A percentile compares a stretch with the other conserved stretches of the same genome.
These are phyloP conservation scores for Myanophis thanlyinensis DNA, from an alignment of 2,113 vertebrate genomes.

Conservation along the genomic window DNA sequence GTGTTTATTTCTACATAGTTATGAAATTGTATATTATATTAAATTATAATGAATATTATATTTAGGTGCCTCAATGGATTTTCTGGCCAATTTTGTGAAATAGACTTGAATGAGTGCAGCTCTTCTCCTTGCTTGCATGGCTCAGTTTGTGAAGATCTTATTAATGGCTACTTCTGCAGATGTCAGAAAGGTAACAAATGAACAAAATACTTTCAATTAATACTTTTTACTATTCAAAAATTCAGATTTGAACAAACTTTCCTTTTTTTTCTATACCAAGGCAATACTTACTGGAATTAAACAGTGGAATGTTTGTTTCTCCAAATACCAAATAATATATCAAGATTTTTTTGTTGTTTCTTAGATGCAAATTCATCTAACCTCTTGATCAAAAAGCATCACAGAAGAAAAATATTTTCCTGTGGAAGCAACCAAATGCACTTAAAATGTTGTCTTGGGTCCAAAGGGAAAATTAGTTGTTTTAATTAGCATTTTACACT, in stretches of 20 bases:
- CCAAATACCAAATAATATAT: neutral
- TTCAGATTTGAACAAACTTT: neutral
- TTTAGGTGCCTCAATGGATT: slow-evolving; percentile 66
- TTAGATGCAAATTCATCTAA: neutral
- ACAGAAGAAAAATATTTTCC: neutral
- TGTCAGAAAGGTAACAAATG: slow-evolving; percentile 72
- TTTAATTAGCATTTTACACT: slow-evolving; percentile 14
- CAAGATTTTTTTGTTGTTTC: neutral
- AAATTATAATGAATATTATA: slow-evolving; percentile 27
- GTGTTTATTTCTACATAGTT: neutral
- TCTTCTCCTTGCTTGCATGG: slow-evolving; percentile 80
- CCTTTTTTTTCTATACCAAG: neutral
- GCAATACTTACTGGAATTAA: neutral
- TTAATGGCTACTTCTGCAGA: slow-evolving; percentile 81
- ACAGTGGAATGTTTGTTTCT: neutral
- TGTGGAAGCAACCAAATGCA: neutral
- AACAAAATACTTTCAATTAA: slow-evolving; percentile 28
- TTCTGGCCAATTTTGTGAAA: slow-evolving; percentile 66
- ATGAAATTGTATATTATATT: neutral
- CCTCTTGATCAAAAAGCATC: slow-evolving; percentile 2
- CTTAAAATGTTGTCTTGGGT: slow-evolving; percentile 14
- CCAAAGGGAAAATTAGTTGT: slow-evolving; percentile 14
- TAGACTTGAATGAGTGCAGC: slow-evolving; percentile 78
- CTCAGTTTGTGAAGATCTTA: slow-evolving; percentile 78
- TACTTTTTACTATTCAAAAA: neutral